A percentile compares a stretch with the other conserved stretches of the same genome.
Evolutionary conservation across 2,797 vertebrate genomes (phyloP).

Genomic region (Acanthiza pusilla): DNA sequence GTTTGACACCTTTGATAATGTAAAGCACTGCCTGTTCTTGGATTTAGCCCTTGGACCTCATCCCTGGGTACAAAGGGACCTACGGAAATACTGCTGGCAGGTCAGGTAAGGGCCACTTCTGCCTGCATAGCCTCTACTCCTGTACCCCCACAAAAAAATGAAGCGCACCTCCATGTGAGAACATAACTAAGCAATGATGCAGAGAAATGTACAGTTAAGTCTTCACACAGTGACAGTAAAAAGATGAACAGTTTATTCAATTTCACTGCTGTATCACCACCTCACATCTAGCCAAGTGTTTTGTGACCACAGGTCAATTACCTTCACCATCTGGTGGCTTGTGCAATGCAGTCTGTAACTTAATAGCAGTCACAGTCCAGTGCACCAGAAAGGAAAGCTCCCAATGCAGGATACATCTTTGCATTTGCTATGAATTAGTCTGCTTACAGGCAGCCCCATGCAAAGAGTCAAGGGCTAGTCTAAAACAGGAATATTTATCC

Average conservation of each 20-base stretch:
- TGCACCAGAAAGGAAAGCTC: neutral
- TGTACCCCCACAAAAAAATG: neutral
- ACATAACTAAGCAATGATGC: neutral
- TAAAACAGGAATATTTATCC: neutral
- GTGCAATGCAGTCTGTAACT: neutral
- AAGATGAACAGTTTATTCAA: neutral
- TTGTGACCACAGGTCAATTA: constrained; percentile 2
- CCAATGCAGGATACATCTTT: neutral
- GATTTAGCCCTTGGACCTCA: neutral
- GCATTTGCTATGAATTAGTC: neutral
- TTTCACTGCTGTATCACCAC: neutral
- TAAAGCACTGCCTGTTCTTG: neutral
- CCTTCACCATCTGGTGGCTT: neutral
- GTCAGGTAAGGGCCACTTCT: neutral
- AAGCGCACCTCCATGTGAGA: neutral
- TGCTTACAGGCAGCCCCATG: neutral
- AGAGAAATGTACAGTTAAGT: neutral
- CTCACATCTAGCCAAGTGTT: neutral
- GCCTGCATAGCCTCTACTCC: neutral
- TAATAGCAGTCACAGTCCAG: neutral
- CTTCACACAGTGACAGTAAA: neutral
- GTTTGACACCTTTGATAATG: neutral
- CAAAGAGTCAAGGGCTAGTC: neutral
- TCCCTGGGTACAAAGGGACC: neutral
- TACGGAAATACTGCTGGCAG: neutral